Evolutionary conservation across 2,113 vertebrate genomes (phyloP), one percentile per base, ranked within the genome.

Genomic region (Cairina moschata): DNA sequence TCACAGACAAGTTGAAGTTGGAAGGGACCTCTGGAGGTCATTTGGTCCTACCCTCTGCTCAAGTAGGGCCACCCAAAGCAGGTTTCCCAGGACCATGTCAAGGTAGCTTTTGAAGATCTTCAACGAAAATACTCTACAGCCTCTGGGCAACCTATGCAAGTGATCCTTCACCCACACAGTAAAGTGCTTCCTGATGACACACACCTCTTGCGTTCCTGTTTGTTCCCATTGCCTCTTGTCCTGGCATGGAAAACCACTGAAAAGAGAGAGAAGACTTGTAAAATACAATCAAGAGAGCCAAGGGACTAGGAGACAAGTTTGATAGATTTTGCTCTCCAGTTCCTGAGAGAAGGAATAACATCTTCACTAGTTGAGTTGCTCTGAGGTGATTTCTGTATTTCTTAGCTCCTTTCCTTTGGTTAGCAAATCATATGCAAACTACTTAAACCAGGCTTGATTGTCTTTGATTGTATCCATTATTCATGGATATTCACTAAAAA

Each of bases 401-500:
- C 31, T 90, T 82, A 40, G 6, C 10, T 78, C 31, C 52, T 71
- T 80, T 73, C 22, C 20, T 65, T 76, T 58, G 28, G 36, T 80
- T 88, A 88, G 34, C 8, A 93, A 92, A 90, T 88, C 34, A 65
- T 26, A 58, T 38, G 20, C 55, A 69, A 78, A 69, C 44, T 34
- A 34, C 44, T 80, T 76, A 86, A 91, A 73, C 54, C 22, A 54
- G 32, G 29, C 21, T 60, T 91, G 82, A 79, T 85, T 84, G 16
- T 79, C 44, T 76, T 85, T 90, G 54, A 95, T 91, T 93, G 32
- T 83, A 83, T 86, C 32, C 50, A 83, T 93, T 88, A 93, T 88
- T 88, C 88, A 83, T 65, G 38, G 26, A 1, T 13, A 25, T 66
- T 75, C 13, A 20, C 38, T 58, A 46, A 75, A 91, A 85, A 72